Base-by-base conservation (phyloP, 2,888 invertebrate species). In the Parochlus steinenii region DNA sequence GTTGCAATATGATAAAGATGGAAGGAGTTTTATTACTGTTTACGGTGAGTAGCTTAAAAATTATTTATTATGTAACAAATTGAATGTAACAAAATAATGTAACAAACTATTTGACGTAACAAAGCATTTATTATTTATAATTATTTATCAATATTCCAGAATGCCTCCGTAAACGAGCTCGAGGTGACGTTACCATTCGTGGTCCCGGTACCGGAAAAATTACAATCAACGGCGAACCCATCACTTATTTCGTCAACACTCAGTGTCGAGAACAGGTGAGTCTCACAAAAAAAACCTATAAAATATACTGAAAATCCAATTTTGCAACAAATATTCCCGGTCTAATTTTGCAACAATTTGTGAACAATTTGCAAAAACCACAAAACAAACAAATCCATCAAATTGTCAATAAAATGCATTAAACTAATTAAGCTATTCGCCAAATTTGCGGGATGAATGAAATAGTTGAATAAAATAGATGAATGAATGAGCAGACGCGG, bases 121-220 rank as follows among this genome's bases (percentile, higher is more conserved):
- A 33, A 26, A 31, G 18, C 3, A 27, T 16, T 26, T 38, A 39
- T 20, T 40, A 29, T 31, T 41, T 39, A 29, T 32, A 17, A 36
- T 29, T 33, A 19, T 35, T 38, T 43, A 25, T 6, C 6, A 6
- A 22, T 37, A 46, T 52, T 54, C 23, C 41, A 71, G 72, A 75
- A 56, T 80, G 79, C 50, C 53, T 68, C 35, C 65, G 82, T 40
- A 86, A 85, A 56, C 59, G 62, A 39, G 71, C 82, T 1, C 62
- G 69, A 45, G 90, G 78, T 2, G 65, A 72, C 53, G 87, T 92
- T 0, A 83, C 76, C n/a, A 61, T 93, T 6, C 65, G 64, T 40
- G 70, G 71, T 8, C 79, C 86, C 15, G 93, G 95, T 10, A 73
- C 77, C 32, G 93, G 95, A 3, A 68, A 74, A 51, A 68, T 92